phyloP scores from a whole-genome alignment of 35 echinoderm and acorn worm species.

The Hemicentrotus pulcherrimus region DNA sequence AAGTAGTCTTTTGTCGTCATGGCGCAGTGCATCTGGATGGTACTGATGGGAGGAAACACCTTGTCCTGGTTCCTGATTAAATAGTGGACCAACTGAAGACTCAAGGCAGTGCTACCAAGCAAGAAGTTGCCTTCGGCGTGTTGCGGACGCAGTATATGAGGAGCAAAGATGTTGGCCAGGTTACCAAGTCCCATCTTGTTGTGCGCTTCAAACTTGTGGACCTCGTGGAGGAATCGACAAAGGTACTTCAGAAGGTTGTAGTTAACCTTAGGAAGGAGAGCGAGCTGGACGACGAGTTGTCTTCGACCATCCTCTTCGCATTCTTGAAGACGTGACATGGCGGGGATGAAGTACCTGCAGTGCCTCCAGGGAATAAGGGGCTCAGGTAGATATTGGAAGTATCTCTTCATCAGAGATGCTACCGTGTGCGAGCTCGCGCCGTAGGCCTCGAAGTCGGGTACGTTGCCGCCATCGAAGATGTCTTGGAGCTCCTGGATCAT shows the following conservation, averaged over 20 bases:
- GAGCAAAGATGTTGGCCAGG: slow-evolving; percentile 95
- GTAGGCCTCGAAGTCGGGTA: slow-evolving; percentile 74
- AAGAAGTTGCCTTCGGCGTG: slow-evolving; percentile 77
- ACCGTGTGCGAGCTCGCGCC: slow-evolving; percentile 82
- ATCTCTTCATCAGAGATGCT: slow-evolving; percentile 87
- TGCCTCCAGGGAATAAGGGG: slow-evolving; percentile 93
- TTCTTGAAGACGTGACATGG: slow-evolving; percentile 73
- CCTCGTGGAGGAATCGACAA: slow-evolving; percentile 84
- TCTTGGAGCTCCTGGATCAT: slow-evolving; percentile 89
- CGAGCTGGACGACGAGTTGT: slow-evolving; percentile 86
- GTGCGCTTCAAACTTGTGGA: slow-evolving; percentile 65
- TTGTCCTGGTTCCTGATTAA: slow-evolving; percentile 75
- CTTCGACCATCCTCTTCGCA: slow-evolving; percentile 70
- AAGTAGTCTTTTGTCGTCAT: slow-evolving; percentile 56
- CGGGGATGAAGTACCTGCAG: slow-evolving; percentile 81
- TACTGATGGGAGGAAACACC: slow-evolving; percentile 77
- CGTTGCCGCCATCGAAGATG: slow-evolving; percentile 76
- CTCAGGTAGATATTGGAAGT: slow-evolving; percentile 84
- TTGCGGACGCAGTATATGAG: slow-evolving; percentile 87
- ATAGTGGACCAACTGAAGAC: slow-evolving; percentile 83
- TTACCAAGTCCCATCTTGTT: slow-evolving; percentile 97
- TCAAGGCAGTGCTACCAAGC: slow-evolving; percentile 85
- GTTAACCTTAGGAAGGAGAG: slow-evolving; percentile 86
- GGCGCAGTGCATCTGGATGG: slow-evolving; percentile 60
- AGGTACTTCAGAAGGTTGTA: slow-evolving; percentile 93